Conservation (phyloP, 1,140 invertebrate genomes). For the Pentalonia nigronervosa region DNA sequence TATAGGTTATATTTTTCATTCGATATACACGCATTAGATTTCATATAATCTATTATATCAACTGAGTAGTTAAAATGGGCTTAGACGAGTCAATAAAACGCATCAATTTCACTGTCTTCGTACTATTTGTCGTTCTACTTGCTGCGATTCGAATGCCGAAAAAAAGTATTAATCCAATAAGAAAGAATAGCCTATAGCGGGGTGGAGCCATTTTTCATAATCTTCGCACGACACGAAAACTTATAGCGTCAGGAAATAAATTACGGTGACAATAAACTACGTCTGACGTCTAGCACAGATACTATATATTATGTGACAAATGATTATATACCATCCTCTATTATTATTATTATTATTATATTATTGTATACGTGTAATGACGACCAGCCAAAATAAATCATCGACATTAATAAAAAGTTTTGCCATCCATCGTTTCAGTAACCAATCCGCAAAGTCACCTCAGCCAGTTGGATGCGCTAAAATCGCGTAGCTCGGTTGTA, state of each 20-base stretch:
- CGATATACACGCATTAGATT: not conserved
- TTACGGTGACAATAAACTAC: conserved; percentile 3
- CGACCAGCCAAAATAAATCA: not conserved
- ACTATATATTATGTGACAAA: not conserved
- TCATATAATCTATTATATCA: not conserved
- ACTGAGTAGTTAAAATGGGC: not conserved
- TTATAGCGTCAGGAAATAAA: not conserved
- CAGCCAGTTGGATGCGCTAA: not conserved
- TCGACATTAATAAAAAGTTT: not conserved
- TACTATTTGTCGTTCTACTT: not conserved
- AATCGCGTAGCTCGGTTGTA: not conserved
- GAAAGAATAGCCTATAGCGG: not conserved
- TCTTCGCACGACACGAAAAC: not conserved
- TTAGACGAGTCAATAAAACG: not conserved
- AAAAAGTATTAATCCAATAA: conserved; percentile 19
- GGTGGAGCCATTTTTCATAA: not conserved
- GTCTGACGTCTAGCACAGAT: not conserved
- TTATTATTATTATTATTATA: conserved; percentile 8
- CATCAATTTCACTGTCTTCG: not conserved
- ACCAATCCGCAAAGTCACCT: not conserved
- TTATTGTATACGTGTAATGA: not conserved
- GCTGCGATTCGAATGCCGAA: not conserved
- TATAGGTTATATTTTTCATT: not conserved
- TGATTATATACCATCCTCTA: not conserved
- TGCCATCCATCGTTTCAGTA: not conserved